phyloP scores from a whole-genome alignment of 1,140 invertebrate species.

The Hetaerina americana region DNA sequence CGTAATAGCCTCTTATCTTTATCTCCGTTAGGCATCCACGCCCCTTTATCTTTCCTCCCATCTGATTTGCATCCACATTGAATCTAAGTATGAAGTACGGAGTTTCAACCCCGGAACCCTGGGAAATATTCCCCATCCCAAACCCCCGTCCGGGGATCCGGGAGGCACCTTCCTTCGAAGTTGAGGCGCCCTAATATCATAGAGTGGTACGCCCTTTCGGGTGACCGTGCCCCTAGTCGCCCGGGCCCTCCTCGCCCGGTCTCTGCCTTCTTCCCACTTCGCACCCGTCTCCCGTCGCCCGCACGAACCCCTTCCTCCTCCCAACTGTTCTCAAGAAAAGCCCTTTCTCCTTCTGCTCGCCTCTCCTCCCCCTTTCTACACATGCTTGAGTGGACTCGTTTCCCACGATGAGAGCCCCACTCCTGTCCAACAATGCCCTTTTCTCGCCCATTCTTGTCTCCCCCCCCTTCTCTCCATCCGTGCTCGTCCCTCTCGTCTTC shows the following conservation, averaged over 20 bases:
- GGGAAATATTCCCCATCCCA: too few relatives aligned
- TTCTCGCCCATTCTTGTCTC: not conserved
- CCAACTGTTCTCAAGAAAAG: too few relatives aligned
- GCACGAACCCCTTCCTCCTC: not conserved
- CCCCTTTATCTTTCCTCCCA: too few relatives aligned
- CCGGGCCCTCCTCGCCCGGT: not conserved
- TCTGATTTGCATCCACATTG: too few relatives aligned
- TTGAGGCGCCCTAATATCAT: too few relatives aligned
- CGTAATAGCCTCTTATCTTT: too few relatives aligned
- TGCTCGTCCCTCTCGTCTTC: not conserved
- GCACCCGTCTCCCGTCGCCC: not conserved
- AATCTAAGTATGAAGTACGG: too few relatives aligned
- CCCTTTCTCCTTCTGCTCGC: too few relatives aligned
- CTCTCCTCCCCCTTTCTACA: not conserved
- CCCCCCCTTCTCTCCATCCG: not conserved
- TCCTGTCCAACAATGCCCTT: not conserved
- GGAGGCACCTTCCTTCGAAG: too few relatives aligned
- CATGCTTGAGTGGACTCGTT: not conserved
- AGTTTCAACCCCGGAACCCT: too few relatives aligned
- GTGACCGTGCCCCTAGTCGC: not conserved
- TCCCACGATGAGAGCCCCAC: not conserved
- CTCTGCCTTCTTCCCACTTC: not conserved
- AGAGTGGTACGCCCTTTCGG: not conserved
- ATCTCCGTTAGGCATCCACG: too few relatives aligned
- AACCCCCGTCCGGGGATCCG: too few relatives aligned